Conservation (phyloP, 2,888 invertebrate species). For the Alviniconcha strummeri region DNA sequence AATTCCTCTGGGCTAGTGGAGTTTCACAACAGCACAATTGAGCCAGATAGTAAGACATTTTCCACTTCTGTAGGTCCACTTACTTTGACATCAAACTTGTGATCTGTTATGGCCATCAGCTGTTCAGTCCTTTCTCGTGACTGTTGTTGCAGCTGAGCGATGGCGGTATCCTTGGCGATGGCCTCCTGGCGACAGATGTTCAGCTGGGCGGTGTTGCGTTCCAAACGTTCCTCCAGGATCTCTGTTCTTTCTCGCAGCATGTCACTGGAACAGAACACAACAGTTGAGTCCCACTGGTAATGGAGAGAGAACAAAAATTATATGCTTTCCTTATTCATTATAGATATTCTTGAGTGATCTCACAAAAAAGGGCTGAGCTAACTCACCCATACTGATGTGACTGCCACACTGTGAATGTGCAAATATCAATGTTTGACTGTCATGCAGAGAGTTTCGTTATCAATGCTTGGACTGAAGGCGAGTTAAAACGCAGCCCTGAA, state of each 20-base stretch:
- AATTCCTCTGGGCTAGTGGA: too few relatives aligned
- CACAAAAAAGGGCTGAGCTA: too few relatives aligned
- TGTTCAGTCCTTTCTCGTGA: conserved; percentile 34
- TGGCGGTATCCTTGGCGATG: conserved; percentile 8
- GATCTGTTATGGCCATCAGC: conserved; percentile 39
- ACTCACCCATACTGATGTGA: too few relatives aligned
- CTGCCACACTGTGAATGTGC: too few relatives aligned
- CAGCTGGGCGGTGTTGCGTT: conserved; percentile 39
- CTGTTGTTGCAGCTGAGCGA: conserved; percentile 35
- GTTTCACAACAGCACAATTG: too few relatives aligned
- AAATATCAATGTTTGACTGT: too few relatives aligned
- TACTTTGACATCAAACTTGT: conserved; percentile 39
- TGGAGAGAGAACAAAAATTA: background rate
- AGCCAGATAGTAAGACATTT: too few relatives aligned
- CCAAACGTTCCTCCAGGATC: conserved; percentile 40
- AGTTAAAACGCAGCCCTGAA: too few relatives aligned
- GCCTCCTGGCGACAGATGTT: conserved; percentile 41
- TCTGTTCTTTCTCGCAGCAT: conserved; percentile 26
- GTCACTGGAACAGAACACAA: background rate
- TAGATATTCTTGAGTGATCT: background rate
- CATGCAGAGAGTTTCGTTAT: too few relatives aligned
- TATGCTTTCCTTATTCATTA: background rate
- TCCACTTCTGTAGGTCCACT: background rate
- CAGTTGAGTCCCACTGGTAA: background rate
- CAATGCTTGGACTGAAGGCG: too few relatives aligned